phyloP scores from a whole-genome alignment of 1,140 invertebrate species.

The Stegodyphus dumicola region DNA sequence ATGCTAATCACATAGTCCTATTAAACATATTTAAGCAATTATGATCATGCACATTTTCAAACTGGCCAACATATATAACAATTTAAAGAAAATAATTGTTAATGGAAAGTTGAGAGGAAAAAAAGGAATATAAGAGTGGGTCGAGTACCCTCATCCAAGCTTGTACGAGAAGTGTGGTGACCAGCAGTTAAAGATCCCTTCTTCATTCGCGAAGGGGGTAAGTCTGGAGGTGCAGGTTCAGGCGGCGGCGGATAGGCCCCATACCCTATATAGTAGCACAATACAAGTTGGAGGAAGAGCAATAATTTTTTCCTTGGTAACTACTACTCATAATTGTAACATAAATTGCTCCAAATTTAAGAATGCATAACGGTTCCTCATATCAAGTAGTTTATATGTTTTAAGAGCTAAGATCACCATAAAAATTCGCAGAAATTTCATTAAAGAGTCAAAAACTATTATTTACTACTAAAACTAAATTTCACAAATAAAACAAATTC shows the following conservation, averaged over 20 bases:
- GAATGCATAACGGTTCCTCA: too few relatives aligned
- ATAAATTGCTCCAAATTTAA: constrained; percentile 17
- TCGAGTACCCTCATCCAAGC: constrained; percentile 70
- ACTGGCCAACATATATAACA: neutral
- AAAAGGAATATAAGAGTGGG: constrained; percentile 50
- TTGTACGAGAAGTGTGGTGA: constrained; percentile 72
- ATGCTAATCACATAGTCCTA: too few relatives aligned
- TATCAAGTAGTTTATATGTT: too few relatives aligned
- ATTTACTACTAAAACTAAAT: neutral
- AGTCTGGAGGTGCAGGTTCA: constrained; percentile 83
- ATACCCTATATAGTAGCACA: constrained; percentile 73
- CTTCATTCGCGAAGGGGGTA: constrained; percentile 69
- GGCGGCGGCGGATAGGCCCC: constrained; percentile 85
- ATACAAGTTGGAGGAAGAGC: constrained; percentile 43
- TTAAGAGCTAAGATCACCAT: too few relatives aligned
- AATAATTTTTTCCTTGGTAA: constrained; percentile 42
- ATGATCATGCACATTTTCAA: neutral
- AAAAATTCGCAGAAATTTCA: constrained; percentile 14
- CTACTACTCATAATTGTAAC: constrained; percentile 29
- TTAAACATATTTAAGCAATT: too few relatives aligned
- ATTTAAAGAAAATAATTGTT: neutral
- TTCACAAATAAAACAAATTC: neutral
- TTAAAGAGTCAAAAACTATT: too few relatives aligned
- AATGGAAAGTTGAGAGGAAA: neutral
- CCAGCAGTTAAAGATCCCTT: constrained; percentile 71